A percentile compares a stretch with the other conserved stretches of the same genome.
These are phyloP conservation scores for Dryococelus australis DNA, from an alignment of 2,888 invertebrate species.

Conservation along the genomic window DNA sequence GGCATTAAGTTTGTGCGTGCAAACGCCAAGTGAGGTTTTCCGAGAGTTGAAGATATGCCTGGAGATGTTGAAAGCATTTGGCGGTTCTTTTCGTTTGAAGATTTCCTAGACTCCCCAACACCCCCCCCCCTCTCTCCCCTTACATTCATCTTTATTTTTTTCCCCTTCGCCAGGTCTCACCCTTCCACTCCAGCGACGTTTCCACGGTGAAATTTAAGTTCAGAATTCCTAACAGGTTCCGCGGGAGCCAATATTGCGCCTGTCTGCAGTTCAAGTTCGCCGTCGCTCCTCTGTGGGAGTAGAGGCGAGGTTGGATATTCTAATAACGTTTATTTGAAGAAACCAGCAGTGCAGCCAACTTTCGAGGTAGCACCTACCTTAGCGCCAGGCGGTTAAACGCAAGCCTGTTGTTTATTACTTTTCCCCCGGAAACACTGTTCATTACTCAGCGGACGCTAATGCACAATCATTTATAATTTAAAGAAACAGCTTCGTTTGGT, in stretches of 20 bases:
- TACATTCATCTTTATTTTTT: background rate
- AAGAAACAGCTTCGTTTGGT: background rate
- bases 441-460: background rate
- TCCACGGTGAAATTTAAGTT: background rate
- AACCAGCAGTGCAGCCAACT: background rate
- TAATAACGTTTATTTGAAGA: background rate
- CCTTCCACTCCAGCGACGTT: background rate
- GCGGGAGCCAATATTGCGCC: background rate
- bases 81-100: background rate
- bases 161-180: background rate
- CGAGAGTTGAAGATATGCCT: background rate
- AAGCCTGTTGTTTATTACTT: too few species aligned
- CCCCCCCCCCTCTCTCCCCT: background rate
- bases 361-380: background rate
- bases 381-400: background rate
- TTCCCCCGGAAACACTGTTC: background rate
- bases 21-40: background rate
- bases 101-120: background rate
- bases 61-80: slow-evolving; percentile 2
- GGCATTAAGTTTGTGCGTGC: background rate
- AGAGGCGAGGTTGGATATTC: background rate
- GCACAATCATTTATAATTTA: background rate
- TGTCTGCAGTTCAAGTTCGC: background rate
- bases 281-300: background rate
- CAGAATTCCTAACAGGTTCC: background rate